A percentile compares a stretch with the other conserved stretches of the same genome.
These are phyloP conservation scores for Melitaea cinxia DNA, from an alignment of 1,140 invertebrate species.

Conservation along the genomic window DNA sequence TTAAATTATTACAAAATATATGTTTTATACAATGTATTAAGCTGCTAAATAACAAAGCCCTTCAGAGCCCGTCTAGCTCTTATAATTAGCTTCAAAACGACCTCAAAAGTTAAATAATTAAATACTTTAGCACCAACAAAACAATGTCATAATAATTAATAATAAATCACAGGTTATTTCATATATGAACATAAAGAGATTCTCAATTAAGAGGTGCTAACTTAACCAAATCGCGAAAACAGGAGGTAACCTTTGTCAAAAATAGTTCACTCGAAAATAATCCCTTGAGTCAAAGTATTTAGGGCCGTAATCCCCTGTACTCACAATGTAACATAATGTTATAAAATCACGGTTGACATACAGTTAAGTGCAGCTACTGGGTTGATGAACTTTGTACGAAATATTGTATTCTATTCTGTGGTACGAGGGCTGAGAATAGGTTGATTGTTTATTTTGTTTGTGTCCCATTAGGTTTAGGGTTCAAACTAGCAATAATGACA, in stretches of 20 bases:
- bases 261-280: slow-evolving; percentile 3
- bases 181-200: not conserved
- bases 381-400: not conserved
- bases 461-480: slow-evolving; percentile 1
- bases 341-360: slow-evolving; percentile 13
- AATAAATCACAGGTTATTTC: not conserved
- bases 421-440: slow-evolving; percentile 8
- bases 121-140: not conserved
- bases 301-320: slow-evolving; percentile 9
- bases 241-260: not conserved
- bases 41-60: not conserved
- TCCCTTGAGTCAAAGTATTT: not conserved
- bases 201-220: slow-evolving; percentile 9
- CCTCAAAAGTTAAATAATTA: not conserved
- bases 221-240: not conserved
- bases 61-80: not conserved
- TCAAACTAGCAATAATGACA: slow-evolving; percentile 22
- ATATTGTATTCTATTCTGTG: slow-evolving; percentile 1
- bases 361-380: not conserved
- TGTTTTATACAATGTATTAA: not conserved
- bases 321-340: slow-evolving; percentile 5
- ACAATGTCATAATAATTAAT: not conserved
- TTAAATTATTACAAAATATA: too few relatives aligned
- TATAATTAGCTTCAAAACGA: not conserved
- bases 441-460: slow-evolving; percentile 1